Evolutionary conservation across 2,113 vertebrate species (phyloP).

Genomic region (Charina bottae): DNA sequence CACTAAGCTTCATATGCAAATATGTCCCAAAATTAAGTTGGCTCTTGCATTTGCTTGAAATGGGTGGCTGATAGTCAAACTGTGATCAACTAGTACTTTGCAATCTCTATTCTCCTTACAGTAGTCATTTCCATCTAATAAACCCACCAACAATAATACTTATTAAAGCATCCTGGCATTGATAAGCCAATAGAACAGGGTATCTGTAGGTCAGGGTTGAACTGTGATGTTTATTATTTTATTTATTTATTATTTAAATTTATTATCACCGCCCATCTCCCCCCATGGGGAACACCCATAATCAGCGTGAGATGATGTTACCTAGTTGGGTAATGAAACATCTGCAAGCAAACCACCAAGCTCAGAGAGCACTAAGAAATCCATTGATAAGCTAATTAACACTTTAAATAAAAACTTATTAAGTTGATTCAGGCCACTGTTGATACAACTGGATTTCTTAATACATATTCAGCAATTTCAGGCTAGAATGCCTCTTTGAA

Average conservation of each 20-base stretch:
- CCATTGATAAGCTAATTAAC: not conserved
- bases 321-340: not conserved
- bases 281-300: too few relatives aligned
- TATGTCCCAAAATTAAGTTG: not conserved
- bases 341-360: not conserved
- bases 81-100: not conserved
- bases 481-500: not conserved
- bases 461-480: not conserved
- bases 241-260: too few relatives aligned
- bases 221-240: too few relatives aligned
- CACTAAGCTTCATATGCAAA: not conserved
- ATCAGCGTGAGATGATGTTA: not conserved
- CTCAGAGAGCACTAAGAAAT: not conserved
- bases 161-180: not conserved
- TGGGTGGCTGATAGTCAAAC: not conserved
- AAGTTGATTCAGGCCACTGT: not conserved
- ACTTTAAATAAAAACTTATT: not conserved
- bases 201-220: not conserved
- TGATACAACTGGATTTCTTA: not conserved
- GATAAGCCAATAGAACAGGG: not conserved
- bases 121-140: constrained; percentile 6
- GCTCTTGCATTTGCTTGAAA: not conserved
- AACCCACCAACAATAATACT: not conserved
- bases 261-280: too few relatives aligned
- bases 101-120: not conserved